phyloP scores from a whole-genome alignment of 2,797 vertebrate genomes.

The Delichon dasypus region DNA sequence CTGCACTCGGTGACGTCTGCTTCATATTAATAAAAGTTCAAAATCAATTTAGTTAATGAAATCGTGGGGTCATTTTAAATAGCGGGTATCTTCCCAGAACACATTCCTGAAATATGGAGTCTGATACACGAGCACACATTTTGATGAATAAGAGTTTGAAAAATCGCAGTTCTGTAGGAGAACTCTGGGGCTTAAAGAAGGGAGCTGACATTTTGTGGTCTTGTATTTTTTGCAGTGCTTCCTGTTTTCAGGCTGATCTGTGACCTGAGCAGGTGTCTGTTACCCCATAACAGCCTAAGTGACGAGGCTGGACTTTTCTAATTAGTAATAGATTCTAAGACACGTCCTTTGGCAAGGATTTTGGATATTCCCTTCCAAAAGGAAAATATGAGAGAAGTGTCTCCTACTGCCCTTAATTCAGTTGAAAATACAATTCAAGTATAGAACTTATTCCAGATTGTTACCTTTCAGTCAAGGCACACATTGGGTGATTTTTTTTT shows the following conservation, averaged over 20 bases:
- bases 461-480: not conserved
- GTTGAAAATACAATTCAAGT: not conserved
- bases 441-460: not conserved
- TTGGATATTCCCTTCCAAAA: not conserved
- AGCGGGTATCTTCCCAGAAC: not conserved
- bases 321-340: not conserved
- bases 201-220: not conserved
- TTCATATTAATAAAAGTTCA: not conserved
- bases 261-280: not conserved
- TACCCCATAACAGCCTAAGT: not conserved
- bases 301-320: not conserved
- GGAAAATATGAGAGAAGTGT: not conserved
- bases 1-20: not conserved
- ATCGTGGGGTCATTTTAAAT: not conserved
- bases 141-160: not conserved
- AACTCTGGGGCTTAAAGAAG: not conserved
- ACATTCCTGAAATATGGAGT: not conserved
- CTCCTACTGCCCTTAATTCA: not conserved
- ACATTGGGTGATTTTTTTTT: not conserved
- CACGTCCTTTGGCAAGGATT: not conserved
- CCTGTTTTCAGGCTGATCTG: not conserved
- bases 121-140: not conserved
- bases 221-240: not conserved
- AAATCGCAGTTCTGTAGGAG: not conserved
- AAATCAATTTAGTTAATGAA: not conserved